Conservation (phyloP, 1,140 invertebrate genomes). For the Phymorhynchus buccinoides region DNA sequence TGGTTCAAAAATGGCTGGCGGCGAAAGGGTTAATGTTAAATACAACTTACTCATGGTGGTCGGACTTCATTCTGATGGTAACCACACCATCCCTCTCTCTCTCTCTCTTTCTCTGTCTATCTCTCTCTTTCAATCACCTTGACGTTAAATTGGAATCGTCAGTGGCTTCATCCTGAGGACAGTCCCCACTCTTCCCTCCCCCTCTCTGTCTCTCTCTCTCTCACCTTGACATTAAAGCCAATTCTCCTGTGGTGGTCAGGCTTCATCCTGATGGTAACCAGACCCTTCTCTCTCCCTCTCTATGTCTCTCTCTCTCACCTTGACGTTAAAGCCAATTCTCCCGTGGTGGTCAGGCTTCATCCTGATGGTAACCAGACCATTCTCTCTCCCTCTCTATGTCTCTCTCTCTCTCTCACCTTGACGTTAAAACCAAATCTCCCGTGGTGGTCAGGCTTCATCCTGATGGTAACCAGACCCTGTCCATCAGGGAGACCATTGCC, state of each 20-base stretch:
- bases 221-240: constrained; percentile 92
- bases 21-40: constrained; percentile 97
- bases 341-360: constrained; percentile 88
- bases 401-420: constrained; percentile 74
- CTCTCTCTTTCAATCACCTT: too few species aligned
- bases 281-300: too few species aligned
- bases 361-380: constrained; percentile 82
- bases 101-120: too few species aligned
- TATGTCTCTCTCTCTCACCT: constrained; percentile 72
- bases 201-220: too few species aligned
- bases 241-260: constrained; percentile 89
- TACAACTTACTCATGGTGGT: constrained; percentile 89
- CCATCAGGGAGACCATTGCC: constrained; percentile 76
- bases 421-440: constrained; percentile 95
- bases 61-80: constrained; percentile 85
- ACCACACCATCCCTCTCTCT: constrained; percentile 78
- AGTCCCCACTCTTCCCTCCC: too few species aligned
- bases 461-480: constrained; percentile 82
- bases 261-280: constrained; percentile 81
- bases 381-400: too few species aligned
- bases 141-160: too few species aligned
- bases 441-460: constrained; percentile 85
- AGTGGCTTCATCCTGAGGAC: too few species aligned
- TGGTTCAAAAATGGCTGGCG: too few species aligned
- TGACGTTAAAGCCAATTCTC: constrained; percentile 93